Evolutionary conservation across 2,797 vertebrate species (phyloP).

Genomic region (Acanthiza pusilla): DNA sequence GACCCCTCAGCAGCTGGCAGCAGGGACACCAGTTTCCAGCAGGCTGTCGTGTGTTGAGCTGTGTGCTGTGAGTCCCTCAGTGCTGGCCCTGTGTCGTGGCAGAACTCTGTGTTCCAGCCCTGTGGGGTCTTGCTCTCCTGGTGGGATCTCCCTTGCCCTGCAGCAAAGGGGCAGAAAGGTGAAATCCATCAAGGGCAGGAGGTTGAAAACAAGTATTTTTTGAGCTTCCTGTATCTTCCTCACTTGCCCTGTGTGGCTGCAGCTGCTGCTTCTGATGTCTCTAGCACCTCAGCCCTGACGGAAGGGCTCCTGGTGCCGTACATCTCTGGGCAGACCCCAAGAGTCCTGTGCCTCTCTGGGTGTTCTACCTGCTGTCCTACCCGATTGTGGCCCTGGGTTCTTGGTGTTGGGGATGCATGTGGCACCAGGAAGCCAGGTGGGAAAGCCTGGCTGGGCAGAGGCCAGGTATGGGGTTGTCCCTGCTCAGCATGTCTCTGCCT

Average conservation of each 20-base stretch:
- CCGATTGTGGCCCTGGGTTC: not conserved
- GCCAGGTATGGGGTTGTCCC: not conserved
- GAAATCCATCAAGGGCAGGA: not conserved
- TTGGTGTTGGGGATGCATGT: not conserved
- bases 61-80: rapidly evolving
- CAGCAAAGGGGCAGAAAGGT: not conserved
- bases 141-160: not conserved
- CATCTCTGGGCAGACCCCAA: not conserved
- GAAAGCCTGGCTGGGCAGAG: not conserved
- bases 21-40: not conserved
- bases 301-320: not conserved
- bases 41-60: not conserved
- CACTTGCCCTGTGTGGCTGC: not conserved
- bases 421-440: not conserved
- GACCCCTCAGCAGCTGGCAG: not conserved
- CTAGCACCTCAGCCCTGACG: not conserved
- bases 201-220: not conserved
- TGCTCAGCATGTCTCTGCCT: conserved; percentile 30
- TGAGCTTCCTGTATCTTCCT: not conserved
- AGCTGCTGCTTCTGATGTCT: not conserved
- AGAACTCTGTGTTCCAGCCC: not conserved
- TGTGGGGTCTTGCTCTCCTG: not conserved
- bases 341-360: not conserved
- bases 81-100: not conserved
- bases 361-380: not conserved